Evolutionary conservation across 35 echinoderm and acorn worm genomes (phyloP), one percentile per base, ranked within the genome.

Genomic region (Patiria miniata): DNA sequence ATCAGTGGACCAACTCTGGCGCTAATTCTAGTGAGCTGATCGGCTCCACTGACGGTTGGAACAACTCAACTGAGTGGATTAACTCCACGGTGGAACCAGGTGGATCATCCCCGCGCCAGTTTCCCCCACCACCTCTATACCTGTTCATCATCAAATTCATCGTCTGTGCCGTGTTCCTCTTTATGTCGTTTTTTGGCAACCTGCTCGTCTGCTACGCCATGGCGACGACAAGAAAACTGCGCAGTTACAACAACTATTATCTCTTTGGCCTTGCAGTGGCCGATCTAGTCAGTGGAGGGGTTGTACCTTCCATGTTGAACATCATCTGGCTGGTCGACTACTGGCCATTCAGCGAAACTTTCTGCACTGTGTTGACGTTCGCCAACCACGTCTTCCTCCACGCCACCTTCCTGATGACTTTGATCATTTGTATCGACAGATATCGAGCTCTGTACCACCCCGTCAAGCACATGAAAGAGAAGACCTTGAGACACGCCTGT

Each of bases 341-440:
- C 61, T 90, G 88, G 88, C 88, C 88, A 16, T 90, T 84, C 17
- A 40, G 59, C 5, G 81, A 77, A 7, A 47, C 23, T 39, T 30
- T 83, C 22, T 89, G 87, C 16, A 58, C 68, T 21, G 57, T 79
- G 19, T 51, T 65, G 78, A 36, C 37, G 0, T 90, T 47, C 40
- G 17, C 56, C 32, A 69, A 76, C 16, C 88, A 84, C 50, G 50
- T 80, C 30, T 59, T 84, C 60, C 15, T 80, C 17, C 88, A 90
- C 56, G 39, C 36, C 3, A 61, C 77, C 8, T 50, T 69, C 18
- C 22, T 90, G 10, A 51, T 84, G 9, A 82, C 78, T 9, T 33
- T 82, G 36, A 68, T 90, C 53, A 90, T 90, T 61, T 76, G 88
- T 39, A 40, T 90, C 28, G 88, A 90, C 52, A 59, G 88, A 12